phyloP scores from a whole-genome alignment of 2,888 invertebrate species.

The Pyrocoelia pectoralis region DNA sequence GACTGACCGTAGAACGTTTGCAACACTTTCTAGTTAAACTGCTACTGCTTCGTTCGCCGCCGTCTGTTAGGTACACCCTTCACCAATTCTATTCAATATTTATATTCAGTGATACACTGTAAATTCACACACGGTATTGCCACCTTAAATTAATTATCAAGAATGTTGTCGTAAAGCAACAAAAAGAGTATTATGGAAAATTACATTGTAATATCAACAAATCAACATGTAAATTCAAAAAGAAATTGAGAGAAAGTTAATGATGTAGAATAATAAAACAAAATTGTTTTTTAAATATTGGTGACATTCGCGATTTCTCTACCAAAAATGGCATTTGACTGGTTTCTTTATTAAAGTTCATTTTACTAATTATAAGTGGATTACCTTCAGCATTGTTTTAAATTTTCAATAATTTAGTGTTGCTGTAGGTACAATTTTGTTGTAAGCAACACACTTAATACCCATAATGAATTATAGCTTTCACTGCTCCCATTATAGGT shows the following conservation, averaged over 20 bases:
- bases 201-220: background rate
- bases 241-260: slow-evolving; percentile 20
- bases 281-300: slow-evolving; percentile 7
- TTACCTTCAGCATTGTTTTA: slow-evolving; percentile 26
- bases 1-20: slow-evolving; percentile 49
- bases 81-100: slow-evolving; percentile 26
- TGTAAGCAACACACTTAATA: background rate
- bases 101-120: slow-evolving; percentile 12
- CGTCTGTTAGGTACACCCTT: slow-evolving; percentile 38
- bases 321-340: slow-evolving; percentile 16
- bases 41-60: slow-evolving; percentile 45
- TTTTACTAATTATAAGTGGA: slow-evolving; percentile 17
- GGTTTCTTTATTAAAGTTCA: slow-evolving; percentile 13
- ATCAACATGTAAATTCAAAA: background rate
- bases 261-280: background rate
- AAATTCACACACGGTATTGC: no score
- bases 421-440: background rate
- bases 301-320: slow-evolving; percentile 20
- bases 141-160: no score
- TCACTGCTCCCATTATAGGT: slow-evolving; percentile 34
- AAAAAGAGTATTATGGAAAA: no score
- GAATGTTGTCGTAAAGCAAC: no score
- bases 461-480: slow-evolving; percentile 17
- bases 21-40: slow-evolving; percentile 52
- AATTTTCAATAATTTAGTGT: slow-evolving; percentile 10